These are phyloP conservation scores for Macquaria australasica DNA, from an alignment of 2,113 vertebrate genomes.

Conservation along the genomic window DNA sequence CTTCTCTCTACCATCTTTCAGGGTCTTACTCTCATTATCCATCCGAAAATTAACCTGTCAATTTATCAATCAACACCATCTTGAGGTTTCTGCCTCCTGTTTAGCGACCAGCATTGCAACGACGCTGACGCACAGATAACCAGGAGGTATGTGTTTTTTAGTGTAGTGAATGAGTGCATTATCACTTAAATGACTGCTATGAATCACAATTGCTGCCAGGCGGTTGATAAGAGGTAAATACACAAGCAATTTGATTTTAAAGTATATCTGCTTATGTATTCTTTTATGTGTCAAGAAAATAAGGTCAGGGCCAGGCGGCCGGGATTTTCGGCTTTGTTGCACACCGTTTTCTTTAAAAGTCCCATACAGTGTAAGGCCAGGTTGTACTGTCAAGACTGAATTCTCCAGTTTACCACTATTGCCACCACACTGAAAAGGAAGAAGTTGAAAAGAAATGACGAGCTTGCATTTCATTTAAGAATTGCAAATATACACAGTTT, in stretches of 20 bases:
- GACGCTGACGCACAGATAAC: constrained; percentile 95
- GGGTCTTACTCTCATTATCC: constrained; percentile 97
- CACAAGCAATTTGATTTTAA: constrained; percentile 79
- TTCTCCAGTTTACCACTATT: constrained; percentile 27
- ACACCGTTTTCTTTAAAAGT: constrained; percentile 42
- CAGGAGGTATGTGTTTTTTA: constrained; percentile 94
- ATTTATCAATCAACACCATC: constrained; percentile 99
- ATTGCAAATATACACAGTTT: constrained; percentile 3
- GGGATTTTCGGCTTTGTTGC: constrained; percentile 58
- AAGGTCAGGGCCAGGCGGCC: constrained; percentile 64
- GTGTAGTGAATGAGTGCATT: constrained; percentile 98
- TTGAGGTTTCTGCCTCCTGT: constrained; percentile 93
- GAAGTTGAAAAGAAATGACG: constrained; percentile 4
- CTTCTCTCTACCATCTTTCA: constrained; percentile 84
- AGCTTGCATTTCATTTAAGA: constrained; percentile 32
- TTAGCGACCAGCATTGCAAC: constrained; percentile 87
- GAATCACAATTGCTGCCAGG: constrained; percentile 97
- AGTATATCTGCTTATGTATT: constrained; percentile 76
- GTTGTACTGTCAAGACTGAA: constrained; percentile 38
- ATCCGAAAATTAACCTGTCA: constrained; percentile 99
- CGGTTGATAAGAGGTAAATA: constrained; percentile 93
- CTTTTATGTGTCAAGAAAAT: constrained; percentile 73
- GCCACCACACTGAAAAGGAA: constrained; percentile 13
- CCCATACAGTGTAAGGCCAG: constrained; percentile 28
- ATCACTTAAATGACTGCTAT: constrained; percentile 99